phyloP scores from a whole-genome alignment of 92 coral and sea anemone species.

The Micromussa lordhowensis region DNA sequence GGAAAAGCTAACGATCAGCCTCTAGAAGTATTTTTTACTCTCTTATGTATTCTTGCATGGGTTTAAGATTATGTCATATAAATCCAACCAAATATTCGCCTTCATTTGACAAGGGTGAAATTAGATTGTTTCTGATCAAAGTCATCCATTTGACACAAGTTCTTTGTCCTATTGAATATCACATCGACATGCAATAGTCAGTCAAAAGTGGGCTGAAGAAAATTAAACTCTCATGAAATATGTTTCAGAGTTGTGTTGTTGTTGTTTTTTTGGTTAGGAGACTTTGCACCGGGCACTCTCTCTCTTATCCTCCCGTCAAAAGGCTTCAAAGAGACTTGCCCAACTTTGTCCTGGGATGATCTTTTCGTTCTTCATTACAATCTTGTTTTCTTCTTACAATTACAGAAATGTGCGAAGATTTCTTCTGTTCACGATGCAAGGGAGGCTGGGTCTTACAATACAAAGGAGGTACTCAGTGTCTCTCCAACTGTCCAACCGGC shows the following conservation, averaged over 20 bases:
- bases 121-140: no score
- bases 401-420: slow-evolving; percentile 38
- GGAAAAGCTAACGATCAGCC: neutral
- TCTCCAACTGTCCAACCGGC: slow-evolving; percentile 27
- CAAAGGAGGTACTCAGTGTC: slow-evolving; percentile 29
- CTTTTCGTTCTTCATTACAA: neutral
- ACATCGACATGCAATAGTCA: neutral
- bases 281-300: no score
- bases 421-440: slow-evolving; percentile 33
- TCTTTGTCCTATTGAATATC: neutral
- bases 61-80: no score
- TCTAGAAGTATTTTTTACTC: no score
- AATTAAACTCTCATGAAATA: no score
- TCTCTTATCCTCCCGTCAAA: neutral
- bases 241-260: neutral
- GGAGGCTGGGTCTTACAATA: slow-evolving; percentile 16
- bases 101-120: no score
- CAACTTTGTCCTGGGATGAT: neutral
- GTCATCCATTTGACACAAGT: no score
- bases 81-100: no score
- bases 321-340: neutral
- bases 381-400: neutral
- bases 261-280: no score
- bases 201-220: neutral
- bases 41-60: no score